Percentiles rank a stretch among this genome's conserved stretches.
Evolutionary conservation across 2,113 vertebrate species (phyloP).

Genomic region (Ranitomeya variabilis): DNA sequence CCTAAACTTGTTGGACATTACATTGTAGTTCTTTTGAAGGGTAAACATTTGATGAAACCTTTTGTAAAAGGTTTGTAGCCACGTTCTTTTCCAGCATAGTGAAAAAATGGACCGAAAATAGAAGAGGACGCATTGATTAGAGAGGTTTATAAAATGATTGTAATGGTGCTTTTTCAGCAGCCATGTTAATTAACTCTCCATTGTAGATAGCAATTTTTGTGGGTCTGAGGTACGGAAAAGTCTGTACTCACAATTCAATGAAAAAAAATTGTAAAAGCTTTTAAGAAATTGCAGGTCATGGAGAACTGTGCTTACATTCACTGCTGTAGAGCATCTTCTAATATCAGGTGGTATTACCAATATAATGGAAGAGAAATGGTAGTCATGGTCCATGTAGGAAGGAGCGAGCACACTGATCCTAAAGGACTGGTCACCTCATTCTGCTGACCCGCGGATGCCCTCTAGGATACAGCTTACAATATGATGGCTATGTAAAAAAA

Average conservation of each 20-base stretch:
- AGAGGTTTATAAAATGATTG: conserved; percentile 50
- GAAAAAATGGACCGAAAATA: conserved; percentile 40
- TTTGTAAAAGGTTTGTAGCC: conserved; percentile 37
- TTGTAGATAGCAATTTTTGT: conserved; percentile 46
- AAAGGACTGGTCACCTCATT: conserved; percentile 20
- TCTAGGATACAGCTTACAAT: too few species aligned
- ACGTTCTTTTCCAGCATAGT: conserved; percentile 24
- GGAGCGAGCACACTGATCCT: conserved; percentile 11
- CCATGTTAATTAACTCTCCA: conserved; percentile 45
- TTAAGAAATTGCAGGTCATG: conserved; percentile 54
- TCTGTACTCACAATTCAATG: conserved; percentile 46
- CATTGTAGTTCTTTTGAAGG: conserved; percentile 9
- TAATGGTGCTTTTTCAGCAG: neutral
- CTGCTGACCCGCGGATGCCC: too few species aligned
- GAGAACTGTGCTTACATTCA: conserved; percentile 30
- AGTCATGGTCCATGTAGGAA: neutral
- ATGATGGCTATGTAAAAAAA: too few species aligned
- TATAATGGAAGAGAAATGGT: conserved; percentile 21
- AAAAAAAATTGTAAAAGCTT: conserved; percentile 55
- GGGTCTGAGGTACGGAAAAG: neutral
- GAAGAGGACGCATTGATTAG: conserved; percentile 29
- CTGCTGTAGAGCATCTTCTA: conserved; percentile 3
- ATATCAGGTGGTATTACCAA: conserved; percentile 10
- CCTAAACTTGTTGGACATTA: neutral
- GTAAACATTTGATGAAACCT: conserved; percentile 30